phyloP scores from a whole-genome alignment of 2,888 invertebrate genomes.

The Spisula solida region DNA sequence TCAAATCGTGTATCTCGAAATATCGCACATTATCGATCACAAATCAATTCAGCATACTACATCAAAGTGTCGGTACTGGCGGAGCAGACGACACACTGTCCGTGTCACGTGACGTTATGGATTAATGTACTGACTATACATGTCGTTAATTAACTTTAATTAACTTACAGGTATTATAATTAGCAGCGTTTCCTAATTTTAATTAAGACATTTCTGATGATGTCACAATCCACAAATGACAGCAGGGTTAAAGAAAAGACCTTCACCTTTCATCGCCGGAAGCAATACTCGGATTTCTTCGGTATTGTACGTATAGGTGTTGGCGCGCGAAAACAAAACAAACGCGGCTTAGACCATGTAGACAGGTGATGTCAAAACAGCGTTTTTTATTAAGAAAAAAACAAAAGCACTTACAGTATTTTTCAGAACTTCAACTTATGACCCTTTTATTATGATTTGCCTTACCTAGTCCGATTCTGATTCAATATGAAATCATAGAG shows the following conservation, averaged over 20 bases:
- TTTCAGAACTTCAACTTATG: too few species aligned
- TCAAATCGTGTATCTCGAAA: slow-evolving; percentile 19
- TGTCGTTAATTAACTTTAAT: not conserved
- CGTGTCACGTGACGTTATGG: not conserved
- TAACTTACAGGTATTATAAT: not conserved
- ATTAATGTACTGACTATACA: not conserved
- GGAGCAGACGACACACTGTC: not conserved
- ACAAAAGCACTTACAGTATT: too few species aligned
- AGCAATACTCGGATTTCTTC: slow-evolving; percentile 56
- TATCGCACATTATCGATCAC: slow-evolving; percentile 29
- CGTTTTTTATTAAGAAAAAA: not conserved
- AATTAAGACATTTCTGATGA: not conserved
- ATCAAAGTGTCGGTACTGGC: slow-evolving; percentile 28
- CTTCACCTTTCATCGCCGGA: slow-evolving; percentile 34
- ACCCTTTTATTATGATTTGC: too few species aligned
- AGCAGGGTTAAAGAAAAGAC: not conserved
- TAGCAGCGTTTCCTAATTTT: not conserved
- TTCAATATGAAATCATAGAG: too few species aligned
- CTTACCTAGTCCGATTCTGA: too few species aligned
- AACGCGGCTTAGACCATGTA: slow-evolving; percentile 52
- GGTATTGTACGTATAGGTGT: slow-evolving; percentile 47
- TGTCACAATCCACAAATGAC: not conserved
- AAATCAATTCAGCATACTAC: not conserved
- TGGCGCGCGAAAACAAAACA: slow-evolving; percentile 54
- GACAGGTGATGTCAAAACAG: slow-evolving; percentile 6